Conservation (phyloP, 2,888 invertebrate species). For the Lepidochrysops patricia region DNA sequence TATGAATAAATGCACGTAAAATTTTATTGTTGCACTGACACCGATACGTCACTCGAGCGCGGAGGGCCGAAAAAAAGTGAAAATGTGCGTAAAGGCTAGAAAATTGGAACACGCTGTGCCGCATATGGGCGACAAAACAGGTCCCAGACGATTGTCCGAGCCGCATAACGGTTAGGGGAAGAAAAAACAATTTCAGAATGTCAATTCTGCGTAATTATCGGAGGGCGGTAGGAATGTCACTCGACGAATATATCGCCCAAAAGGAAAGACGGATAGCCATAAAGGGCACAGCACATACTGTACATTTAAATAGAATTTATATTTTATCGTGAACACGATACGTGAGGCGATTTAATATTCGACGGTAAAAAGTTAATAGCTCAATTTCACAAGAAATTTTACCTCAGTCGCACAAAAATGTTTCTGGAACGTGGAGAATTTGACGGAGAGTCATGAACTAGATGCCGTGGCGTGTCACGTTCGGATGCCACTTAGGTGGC, state of each 20-base stretch:
- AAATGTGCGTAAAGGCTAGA: slow-evolving; percentile 54
- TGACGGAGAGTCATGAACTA: slow-evolving; percentile 37
- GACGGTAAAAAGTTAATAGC: slow-evolving; percentile 1
- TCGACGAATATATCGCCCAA: slow-evolving; percentile 55
- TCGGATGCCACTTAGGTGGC: slow-evolving; percentile 29
- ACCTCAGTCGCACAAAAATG: not conserved
- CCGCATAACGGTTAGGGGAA: slow-evolving; percentile 55
- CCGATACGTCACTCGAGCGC: slow-evolving; percentile 47
- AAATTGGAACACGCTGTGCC: slow-evolving; percentile 58
- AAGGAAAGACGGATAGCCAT: slow-evolving; percentile 50
- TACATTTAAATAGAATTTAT: slow-evolving; percentile 57
- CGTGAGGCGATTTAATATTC: slow-evolving; percentile 11
- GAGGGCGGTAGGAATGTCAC: slow-evolving; percentile 56
- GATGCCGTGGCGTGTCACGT: slow-evolving; percentile 34
- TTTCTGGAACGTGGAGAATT: slow-evolving; percentile 5
- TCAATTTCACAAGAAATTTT: slow-evolving; percentile 9
- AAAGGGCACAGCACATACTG: slow-evolving; percentile 43
- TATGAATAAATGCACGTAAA: slow-evolving; percentile 56
- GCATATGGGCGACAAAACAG: slow-evolving; percentile 45
- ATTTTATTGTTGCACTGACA: slow-evolving; percentile 69
- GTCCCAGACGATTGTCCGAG: slow-evolving; percentile 60
- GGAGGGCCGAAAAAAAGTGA: slow-evolving; percentile 52
- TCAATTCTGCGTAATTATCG: slow-evolving; percentile 57
- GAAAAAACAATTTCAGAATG: slow-evolving; percentile 53
- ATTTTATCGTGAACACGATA: slow-evolving; percentile 34